Evolutionary conservation across 2,888 invertebrate species (phyloP).

Genomic region (Leptopilina myrica): DNA sequence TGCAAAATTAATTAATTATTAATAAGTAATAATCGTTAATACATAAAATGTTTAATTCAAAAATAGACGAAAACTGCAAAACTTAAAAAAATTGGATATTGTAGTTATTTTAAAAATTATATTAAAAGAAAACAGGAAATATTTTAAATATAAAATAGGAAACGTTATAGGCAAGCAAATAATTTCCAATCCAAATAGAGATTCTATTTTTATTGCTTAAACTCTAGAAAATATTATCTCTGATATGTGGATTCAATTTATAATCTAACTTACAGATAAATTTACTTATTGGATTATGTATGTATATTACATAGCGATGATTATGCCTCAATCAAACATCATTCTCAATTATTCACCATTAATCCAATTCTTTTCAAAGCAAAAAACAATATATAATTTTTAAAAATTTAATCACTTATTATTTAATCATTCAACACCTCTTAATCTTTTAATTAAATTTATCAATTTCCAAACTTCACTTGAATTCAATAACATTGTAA

Average conservation of each 20-base stretch:
- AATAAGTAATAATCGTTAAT: too few relatives aligned
- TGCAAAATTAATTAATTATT: too few relatives aligned
- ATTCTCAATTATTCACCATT: background rate
- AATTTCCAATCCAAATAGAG: constrained; percentile 24
- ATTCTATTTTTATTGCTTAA: constrained; percentile 62
- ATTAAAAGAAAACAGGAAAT: too few relatives aligned
- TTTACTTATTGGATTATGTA: constrained; percentile 51
- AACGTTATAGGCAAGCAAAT: background rate
- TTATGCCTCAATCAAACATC: background rate
- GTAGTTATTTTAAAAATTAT: too few relatives aligned
- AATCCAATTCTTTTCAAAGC: background rate
- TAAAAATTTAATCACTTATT: background rate
- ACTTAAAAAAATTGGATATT: too few relatives aligned
- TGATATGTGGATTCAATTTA: constrained; percentile 71
- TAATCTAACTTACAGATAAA: constrained; percentile 68
- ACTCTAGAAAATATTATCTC: constrained; percentile 69
- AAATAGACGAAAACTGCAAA: too few relatives aligned
- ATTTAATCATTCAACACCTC: too few relatives aligned
- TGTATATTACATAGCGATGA: constrained; percentile 21
- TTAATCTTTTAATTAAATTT: too few relatives aligned
- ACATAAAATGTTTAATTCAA: too few relatives aligned
- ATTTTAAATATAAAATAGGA: background rate
- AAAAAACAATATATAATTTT: background rate
- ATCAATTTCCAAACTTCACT: background rate
- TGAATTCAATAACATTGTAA: background rate